Evolutionary conservation across 2,113 vertebrate genomes (phyloP).

Genomic region (Phalacrocorax carbo): DNA sequence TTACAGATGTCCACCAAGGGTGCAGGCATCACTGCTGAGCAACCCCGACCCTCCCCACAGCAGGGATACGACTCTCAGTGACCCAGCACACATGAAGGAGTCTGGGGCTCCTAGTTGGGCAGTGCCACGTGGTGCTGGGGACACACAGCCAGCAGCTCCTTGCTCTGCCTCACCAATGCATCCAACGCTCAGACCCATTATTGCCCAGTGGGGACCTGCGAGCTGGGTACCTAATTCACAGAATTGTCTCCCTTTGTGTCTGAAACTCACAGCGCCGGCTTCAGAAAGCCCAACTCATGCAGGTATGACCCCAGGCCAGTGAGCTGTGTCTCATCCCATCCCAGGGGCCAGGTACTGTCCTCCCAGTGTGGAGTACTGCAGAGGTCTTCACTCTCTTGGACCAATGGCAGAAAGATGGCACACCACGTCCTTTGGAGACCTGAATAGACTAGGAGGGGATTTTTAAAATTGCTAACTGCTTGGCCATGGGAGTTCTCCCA

Average conservation of each 20-base stretch:
- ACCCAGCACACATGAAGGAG: neutral
- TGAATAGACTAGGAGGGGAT: neutral
- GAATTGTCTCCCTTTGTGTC: neutral
- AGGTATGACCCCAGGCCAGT: fast-evolving
- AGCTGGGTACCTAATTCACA: neutral
- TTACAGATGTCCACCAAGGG: neutral
- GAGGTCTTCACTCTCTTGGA: neutral
- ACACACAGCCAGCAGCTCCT: neutral
- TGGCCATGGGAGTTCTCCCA: neutral
- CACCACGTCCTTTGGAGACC: no score
- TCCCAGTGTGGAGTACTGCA: neutral
- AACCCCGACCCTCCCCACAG: fast-evolving
- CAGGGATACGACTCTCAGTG: neutral
- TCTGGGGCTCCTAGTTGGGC: fast-evolving
- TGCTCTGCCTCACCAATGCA: neutral
- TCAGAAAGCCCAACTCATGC: neutral
- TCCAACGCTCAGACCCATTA: neutral
- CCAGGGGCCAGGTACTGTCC: fast-evolving
- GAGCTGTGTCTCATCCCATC: neutral
- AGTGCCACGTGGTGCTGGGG: neutral
- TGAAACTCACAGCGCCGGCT: neutral
- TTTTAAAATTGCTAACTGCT: neutral
- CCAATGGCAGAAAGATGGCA: neutral
- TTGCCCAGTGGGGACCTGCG: fast-evolving
- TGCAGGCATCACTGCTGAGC: neutral